Evolutionary conservation across 2,113 vertebrate genomes (phyloP), one percentile per base, ranked within the genome.

Genomic region (Asarcornis scutulata): DNA sequence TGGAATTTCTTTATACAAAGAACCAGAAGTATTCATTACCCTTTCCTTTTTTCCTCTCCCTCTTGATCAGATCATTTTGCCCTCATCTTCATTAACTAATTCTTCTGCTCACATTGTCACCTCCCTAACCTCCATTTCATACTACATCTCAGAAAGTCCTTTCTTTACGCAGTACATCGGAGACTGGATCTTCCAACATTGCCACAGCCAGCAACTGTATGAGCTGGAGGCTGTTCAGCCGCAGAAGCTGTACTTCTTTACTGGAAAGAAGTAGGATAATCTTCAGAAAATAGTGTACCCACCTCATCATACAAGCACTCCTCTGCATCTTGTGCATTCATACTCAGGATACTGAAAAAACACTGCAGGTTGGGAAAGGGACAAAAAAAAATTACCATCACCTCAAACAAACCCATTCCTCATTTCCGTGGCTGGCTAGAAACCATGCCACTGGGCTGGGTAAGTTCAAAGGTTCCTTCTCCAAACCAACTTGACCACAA

Each of bases 121-220:
- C 10, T 68, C 71, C 78, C n/a, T n/a, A 32, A 64, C 53, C 32
- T 48, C 46, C 27, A 42, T 11, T 79, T 73, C 44, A 63, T 16
- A 1, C 18, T 48, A 56, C 44, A 81, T 38, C 93, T 76, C 91
- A 84, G 67, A 58, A 86, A 83, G 58, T 67, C 42, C 36, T 67
- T 85, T 32, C 36, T 93, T 78, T 72, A 59, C 14, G 13, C 23
- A 44, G 22, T 42, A 11, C 60, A 50, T 78, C n/a, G 32, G 17
- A 90, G 46, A 38, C 66, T 68, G 56, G 88, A 75, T 88, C 36
- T 88, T 88, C 71, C 69, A 84, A 92, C 77, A 90, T 44, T 84
- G 93, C 80, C 56, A 60, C 48, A 83, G 68, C 12, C 48, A 80
- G 44, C 40, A 80, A 55, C 34, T 3, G 27, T 20, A 4, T 11